A percentile compares a stretch with the other conserved stretches of the same genome.
phyloP scores from a whole-genome alignment of 2,797 vertebrate genomes.

The Helostoma temminkii region DNA sequence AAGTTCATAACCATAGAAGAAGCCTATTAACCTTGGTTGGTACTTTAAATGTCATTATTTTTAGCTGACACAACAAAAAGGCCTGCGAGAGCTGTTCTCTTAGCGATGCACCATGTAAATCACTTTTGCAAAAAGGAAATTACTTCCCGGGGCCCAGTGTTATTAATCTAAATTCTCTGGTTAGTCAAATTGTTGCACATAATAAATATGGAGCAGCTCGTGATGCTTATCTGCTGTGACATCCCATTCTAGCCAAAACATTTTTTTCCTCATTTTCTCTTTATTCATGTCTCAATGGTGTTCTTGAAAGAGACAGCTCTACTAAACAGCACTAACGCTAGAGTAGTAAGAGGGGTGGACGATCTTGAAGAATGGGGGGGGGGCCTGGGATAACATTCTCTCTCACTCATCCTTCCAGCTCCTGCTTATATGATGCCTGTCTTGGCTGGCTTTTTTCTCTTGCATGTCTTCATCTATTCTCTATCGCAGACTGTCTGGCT shows the following conservation, averaged over 20 bases:
- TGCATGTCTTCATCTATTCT: slow-evolving; percentile 82
- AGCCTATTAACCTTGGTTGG: slow-evolving; percentile 98
- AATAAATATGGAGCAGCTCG: slow-evolving; percentile 96
- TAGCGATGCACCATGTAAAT: slow-evolving; percentile 96
- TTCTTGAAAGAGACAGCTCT: slow-evolving; percentile 79
- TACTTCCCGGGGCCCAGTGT: slow-evolving; percentile 94
- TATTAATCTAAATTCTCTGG: slow-evolving; percentile 99
- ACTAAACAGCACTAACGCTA: slow-evolving; percentile 77
- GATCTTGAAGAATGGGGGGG: slow-evolving; percentile 27
- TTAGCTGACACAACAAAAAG: slow-evolving; percentile 93
- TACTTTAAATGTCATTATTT: slow-evolving; percentile 99
- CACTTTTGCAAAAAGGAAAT: slow-evolving; percentile 97
- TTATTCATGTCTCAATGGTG: slow-evolving; percentile 78
- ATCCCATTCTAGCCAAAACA: slow-evolving; percentile 82
- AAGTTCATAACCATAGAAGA: slow-evolving; percentile 91
- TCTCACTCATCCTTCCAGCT: slow-evolving; percentile 62
- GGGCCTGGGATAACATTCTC: slow-evolving; percentile 60
- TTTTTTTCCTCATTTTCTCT: slow-evolving; percentile 73
- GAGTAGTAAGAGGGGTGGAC: slow-evolving; percentile 40
- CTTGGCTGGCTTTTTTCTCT: slow-evolving; percentile 73
- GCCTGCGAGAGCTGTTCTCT: slow-evolving; percentile 88
- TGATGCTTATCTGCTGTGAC: slow-evolving; percentile 88
- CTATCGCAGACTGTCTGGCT: slow-evolving; percentile 77
- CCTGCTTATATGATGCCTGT: slow-evolving; percentile 75
- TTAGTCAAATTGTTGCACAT: slow-evolving; percentile 96